These are phyloP conservation scores for Cyclopterus lumpus DNA, from an alignment of 2,797 vertebrate genomes.

Conservation along the genomic window DNA sequence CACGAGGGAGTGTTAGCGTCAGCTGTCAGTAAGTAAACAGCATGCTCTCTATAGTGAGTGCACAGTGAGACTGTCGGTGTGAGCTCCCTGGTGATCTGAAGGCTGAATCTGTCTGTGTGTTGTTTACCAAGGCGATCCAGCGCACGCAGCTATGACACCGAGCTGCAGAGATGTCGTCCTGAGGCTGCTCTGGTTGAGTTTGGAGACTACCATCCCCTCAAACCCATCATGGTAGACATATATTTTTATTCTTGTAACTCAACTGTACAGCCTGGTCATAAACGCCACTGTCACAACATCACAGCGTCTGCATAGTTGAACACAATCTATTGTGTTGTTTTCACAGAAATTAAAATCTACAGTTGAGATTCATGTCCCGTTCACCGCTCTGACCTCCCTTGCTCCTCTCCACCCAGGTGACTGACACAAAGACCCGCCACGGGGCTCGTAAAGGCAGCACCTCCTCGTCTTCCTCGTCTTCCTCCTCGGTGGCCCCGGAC, in stretches of 20 bases:
- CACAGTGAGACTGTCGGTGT: background rate
- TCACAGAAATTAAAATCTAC: background rate
- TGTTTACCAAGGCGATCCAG: slow-evolving; percentile 86
- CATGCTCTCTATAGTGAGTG: background rate
- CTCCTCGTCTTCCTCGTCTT: slow-evolving; percentile 92
- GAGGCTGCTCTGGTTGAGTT: slow-evolving; percentile 86
- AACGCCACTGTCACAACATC: background rate
- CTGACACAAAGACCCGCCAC: slow-evolving; percentile 91
- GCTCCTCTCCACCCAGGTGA: slow-evolving; percentile 81
- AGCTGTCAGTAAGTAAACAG: background rate
- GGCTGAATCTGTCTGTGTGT: slow-evolving; percentile 14
- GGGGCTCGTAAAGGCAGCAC: slow-evolving; percentile 92
- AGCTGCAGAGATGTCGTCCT: slow-evolving; percentile 82
- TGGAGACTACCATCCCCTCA: slow-evolving; percentile 94
- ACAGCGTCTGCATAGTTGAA: background rate
- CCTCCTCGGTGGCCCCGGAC: slow-evolving; percentile 88
- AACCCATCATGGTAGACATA: slow-evolving; percentile 89
- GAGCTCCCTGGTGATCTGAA: background rate
- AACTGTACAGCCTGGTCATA: background rate
- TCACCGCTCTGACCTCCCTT: background rate
- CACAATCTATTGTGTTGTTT: background rate
- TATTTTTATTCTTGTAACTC: slow-evolving; percentile 8
- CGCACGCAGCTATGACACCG: slow-evolving; percentile 87
- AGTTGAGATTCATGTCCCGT: too few relatives aligned
- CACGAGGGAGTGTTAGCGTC: background rate